A percentile compares a stretch with the other conserved stretches of the same genome.
Conservation (phyloP, 2,888 invertebrate genomes). For the Coenonympha glycerion region DNA sequence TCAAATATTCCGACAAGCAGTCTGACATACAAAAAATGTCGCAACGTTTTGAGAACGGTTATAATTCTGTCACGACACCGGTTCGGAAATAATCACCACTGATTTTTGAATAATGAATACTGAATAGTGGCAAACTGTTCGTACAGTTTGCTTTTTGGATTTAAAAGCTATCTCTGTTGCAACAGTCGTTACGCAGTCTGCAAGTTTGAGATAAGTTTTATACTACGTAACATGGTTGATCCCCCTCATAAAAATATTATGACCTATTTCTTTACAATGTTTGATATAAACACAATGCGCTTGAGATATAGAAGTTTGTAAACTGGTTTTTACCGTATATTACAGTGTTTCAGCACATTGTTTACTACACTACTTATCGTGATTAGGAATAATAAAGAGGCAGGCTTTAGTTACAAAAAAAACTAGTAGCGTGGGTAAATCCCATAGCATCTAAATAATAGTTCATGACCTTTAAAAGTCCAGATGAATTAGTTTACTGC, state of each 20-base stretch:
- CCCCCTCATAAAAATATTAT: background rate
- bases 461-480: too few relatives aligned
- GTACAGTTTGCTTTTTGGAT: slow-evolving; percentile 2
- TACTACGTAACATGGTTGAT: background rate
- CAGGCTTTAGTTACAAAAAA: too few relatives aligned
- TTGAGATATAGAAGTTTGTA: background rate
- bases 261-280: background rate
- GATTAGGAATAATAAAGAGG: too few relatives aligned
- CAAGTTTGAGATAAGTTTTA: background rate
- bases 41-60: background rate
- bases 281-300: background rate
- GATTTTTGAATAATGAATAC: slow-evolving; percentile 1
- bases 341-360: too few relatives aligned
- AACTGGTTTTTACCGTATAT: background rate
- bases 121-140: background rate
- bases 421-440: too few relatives aligned
- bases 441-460: too few relatives aligned
- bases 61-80: background rate
- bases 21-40: background rate
- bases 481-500: too few relatives aligned
- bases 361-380: too few relatives aligned
- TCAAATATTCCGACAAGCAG: background rate
- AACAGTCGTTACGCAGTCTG: background rate
- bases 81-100: slow-evolving; percentile 1
- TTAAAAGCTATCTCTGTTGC: background rate